These are phyloP conservation scores for Amphipoea lucens DNA, from an alignment of 2,888 invertebrate species.

Conservation along the genomic window DNA sequence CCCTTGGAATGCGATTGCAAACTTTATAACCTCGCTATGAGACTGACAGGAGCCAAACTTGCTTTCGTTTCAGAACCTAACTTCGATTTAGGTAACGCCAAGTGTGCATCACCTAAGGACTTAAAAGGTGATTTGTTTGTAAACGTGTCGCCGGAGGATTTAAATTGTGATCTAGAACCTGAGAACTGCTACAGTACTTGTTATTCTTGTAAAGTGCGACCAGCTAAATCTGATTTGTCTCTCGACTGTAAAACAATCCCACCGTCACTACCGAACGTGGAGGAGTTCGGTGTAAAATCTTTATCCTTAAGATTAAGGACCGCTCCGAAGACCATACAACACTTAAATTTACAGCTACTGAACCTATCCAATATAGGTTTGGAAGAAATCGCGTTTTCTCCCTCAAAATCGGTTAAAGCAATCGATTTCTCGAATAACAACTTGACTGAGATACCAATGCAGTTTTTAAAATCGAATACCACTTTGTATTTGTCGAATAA, in stretches of 20 bases:
- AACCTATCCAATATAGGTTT: constrained; percentile 42
- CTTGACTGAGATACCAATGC: constrained; percentile 32
- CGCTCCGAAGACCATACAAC: background rate
- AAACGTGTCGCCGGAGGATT: background rate
- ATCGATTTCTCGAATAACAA: constrained; percentile 55
- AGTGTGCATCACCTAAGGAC: constrained; percentile 38
- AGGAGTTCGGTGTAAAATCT: background rate
- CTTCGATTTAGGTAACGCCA: constrained; percentile 25
- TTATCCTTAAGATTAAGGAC: constrained; percentile 13
- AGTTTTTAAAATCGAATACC: constrained; percentile 34
- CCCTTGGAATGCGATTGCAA: constrained; percentile 74
- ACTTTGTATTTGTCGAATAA: constrained; percentile 50
- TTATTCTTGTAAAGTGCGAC: constrained; percentile 17
- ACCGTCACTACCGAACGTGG: background rate
- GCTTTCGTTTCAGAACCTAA: background rate
- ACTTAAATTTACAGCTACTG: constrained; percentile 21
- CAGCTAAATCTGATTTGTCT: constrained; percentile 10
- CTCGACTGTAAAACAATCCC: constrained; percentile 38
- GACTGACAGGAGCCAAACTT: background rate
- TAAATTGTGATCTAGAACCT: constrained; percentile 29
- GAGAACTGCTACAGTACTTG: constrained; percentile 17
- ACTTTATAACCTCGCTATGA: constrained; percentile 60
- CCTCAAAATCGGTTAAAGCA: constrained; percentile 18
- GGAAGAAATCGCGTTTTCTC: constrained; percentile 33
- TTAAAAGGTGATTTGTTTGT: constrained; percentile 19